Conservation (phyloP, 2,888 invertebrate species). For the Heliconius cydno region DNA sequence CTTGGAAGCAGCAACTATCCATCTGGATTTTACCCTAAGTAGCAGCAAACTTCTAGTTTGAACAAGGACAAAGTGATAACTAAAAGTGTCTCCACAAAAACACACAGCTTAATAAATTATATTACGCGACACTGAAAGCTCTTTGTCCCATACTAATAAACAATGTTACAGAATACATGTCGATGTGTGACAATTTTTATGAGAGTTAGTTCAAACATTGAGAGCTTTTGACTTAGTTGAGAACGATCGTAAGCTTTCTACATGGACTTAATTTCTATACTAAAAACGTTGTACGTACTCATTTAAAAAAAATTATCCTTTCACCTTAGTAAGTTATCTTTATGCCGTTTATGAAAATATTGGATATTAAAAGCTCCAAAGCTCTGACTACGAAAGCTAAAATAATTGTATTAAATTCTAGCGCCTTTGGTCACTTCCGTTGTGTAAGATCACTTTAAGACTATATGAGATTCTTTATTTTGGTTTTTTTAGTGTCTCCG, state of each 20-base stretch:
- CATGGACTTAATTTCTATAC: not conserved
- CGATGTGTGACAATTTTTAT: conserved; percentile 5
- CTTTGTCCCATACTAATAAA: conserved; percentile 18
- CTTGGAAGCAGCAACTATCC: too few relatives aligned
- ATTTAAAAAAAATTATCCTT: too few relatives aligned
- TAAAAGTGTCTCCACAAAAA: not conserved
- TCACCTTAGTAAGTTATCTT: too few relatives aligned
- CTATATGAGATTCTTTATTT: too few relatives aligned
- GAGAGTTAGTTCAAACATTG: not conserved
- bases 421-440: too few relatives aligned
- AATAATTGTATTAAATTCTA: too few relatives aligned
- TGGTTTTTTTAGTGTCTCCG: too few relatives aligned
- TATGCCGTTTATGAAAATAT: too few relatives aligned
- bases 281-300: not conserved
- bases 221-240: not conserved
- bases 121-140: conserved; percentile 13
- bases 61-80: not conserved
- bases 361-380: too few relatives aligned
- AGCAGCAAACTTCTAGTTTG: not conserved
- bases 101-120: conserved; percentile 14
- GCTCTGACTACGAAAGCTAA: too few relatives aligned
- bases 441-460: too few relatives aligned
- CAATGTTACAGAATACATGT: not conserved
- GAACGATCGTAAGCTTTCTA: not conserved
- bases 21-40: not conserved